Base-by-base conservation (phyloP, 2,113 vertebrate species). In the Casuarius casuarius region DNA sequence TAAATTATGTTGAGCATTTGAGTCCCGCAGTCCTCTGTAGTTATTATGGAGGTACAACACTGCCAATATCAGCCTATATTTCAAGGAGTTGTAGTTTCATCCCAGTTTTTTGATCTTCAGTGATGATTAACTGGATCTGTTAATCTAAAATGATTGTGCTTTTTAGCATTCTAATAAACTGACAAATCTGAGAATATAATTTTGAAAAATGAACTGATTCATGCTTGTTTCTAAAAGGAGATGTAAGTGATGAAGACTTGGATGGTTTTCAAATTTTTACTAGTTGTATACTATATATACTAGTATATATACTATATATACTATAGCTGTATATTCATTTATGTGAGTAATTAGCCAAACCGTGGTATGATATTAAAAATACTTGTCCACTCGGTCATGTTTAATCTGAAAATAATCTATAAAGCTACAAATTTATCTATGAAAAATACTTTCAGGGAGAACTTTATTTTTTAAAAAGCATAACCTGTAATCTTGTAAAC, bases 121-220 rank as follows among this genome's bases (percentile, higher is more conserved):
- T 84, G 42, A 16, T 44, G 12, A 81, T 87, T 80, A 77, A 75
- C 44, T 90, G 90, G 14, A 66, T 90, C 31, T 87, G n/a, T 81
- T 95, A 86, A 48, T 89, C 38, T 74, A 42, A 92, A 86, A 8
- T 65, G 25, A 87, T 74, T 63, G 42, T 81, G 51, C 25, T 22
- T 94, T 90, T 89, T 87, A 93, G 14, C 28, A 56, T 86, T 94
- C 42, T 89, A 84, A 71, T 89, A 82, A 92, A 59, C 13, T 84
- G 56, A 22, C 18, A 75, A 56, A 20, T 74, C 89, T 38, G 48
- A 71, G 42, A 75, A 81, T 56, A 77, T 71, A 35, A 21, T 61
- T 90, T 89, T 86, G 61, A 71, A 78, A 84, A 95, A 65, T 33
- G 7, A 92, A 62, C 26, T 23, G 48, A 74, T 68, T 87, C 4